Evolutionary conservation across 2,113 vertebrate species (phyloP), one percentile per base, ranked within the genome.

Genomic region (Sinocyclocheilus anshuiensis): DNA sequence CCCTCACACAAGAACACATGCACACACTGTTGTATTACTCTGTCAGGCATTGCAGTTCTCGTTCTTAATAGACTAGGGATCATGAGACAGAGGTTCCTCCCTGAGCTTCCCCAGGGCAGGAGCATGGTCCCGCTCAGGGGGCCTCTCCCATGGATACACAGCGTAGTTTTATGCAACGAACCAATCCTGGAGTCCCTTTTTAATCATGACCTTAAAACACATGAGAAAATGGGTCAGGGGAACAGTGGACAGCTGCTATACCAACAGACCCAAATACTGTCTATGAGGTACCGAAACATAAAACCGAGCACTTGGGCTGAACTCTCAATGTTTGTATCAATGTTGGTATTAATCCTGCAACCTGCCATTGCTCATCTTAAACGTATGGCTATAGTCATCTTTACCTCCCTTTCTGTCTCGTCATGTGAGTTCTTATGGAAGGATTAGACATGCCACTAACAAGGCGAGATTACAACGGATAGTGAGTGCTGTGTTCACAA

Each of bases 191-290:
- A 71, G 77, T 22, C n/a, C 61, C 59, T 29, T 81, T 81, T 81
- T 67, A 63, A 53, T 86, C 80, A 86, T 65, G 65, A 76, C 50
- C 18, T 55, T 50, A 74, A 57, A 9, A 72, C 48, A 72, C 26
- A 22, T 72, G 12, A 83, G 65, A 84, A 87, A 84, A 67, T 75
- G 76, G 71, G 83, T 81, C 83, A 88, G 13, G 33, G 83, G 57
- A 85, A 85, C 59, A 85, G 76, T 77, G 63, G 45, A 8, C 45
- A 61, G 57, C 20, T 77, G 26, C 71, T 55, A 24, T 65, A 24
- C 57, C 78, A 75, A 53, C 57, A 24, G 77, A 33, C 65, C 33
- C 12, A n/a, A 71, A 55, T 71, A n/a, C 63, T 15, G 72, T 26
- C 24, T 77, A 67, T 69, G 77, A 71, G 24, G 15, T 48, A 6